Conservation (phyloP, 2,113 vertebrate genomes). For the Lichenostomus cassidix region DNA sequence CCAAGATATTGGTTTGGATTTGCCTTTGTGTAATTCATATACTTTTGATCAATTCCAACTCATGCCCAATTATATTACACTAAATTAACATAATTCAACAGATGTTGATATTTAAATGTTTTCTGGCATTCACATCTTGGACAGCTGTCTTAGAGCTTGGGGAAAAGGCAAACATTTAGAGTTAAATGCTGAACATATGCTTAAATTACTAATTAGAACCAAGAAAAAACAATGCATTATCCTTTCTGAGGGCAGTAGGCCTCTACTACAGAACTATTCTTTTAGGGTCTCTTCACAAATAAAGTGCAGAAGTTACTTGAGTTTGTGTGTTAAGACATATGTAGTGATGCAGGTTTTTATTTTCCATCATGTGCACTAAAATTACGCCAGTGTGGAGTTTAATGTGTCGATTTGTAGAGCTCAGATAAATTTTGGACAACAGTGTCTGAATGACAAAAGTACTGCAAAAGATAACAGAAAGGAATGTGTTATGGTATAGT, state of each 20-base stretch:
- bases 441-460: neutral
- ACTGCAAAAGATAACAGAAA: neutral
- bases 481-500: neutral
- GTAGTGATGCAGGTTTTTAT: conserved; percentile 13
- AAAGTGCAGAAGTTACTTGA: conserved; percentile 24
- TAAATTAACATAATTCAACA: conserved; percentile 88
- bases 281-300: conserved; percentile 49
- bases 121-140: conserved; percentile 83
- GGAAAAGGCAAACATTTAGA: conserved; percentile 87
- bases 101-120: conserved; percentile 89
- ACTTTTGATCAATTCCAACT: conserved; percentile 81
- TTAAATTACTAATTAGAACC: conserved; percentile 87
- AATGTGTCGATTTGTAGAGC: neutral
- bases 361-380: conserved; percentile 17
- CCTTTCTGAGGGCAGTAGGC: conserved; percentile 79
- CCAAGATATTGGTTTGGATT: conserved; percentile 66
- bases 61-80: conserved; percentile 84
- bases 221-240: conserved; percentile 80
- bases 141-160: conserved; percentile 86
- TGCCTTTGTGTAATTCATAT: conserved; percentile 77
- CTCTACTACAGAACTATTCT: conserved; percentile 39
- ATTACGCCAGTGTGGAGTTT: neutral
- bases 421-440: neutral
- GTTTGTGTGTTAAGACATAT: neutral
- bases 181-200: conserved; percentile 88